These are phyloP conservation scores for Odontamblyopus rebecca DNA, from an alignment of 2,797 vertebrate species.

Conservation along the genomic window DNA sequence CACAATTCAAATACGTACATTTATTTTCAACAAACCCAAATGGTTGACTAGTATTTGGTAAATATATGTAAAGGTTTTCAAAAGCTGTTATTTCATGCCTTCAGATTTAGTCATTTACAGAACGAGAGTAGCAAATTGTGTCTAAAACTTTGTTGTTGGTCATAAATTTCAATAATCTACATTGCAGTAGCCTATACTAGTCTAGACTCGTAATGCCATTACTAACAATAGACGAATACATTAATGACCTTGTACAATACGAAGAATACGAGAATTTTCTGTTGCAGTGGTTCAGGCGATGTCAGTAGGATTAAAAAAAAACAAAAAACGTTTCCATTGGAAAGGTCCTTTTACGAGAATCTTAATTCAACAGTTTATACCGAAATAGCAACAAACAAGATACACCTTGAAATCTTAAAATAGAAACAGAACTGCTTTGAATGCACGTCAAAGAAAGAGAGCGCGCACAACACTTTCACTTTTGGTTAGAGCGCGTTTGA, in stretches of 20 bases:
- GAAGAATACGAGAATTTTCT: no score
- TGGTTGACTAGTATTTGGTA: background rate
- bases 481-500: slow-evolving; percentile 26
- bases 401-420: background rate
- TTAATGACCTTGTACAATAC: background rate
- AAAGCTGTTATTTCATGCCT: background rate
- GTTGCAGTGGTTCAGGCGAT: no score
- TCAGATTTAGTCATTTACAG: background rate
- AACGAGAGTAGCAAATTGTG: background rate
- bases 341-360: no score
- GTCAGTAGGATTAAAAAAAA: background rate
- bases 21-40: background rate
- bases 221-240: background rate
- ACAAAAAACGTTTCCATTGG: background rate
- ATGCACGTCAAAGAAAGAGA: background rate
- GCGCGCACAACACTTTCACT: slow-evolving; percentile 52
- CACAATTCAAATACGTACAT: background rate
- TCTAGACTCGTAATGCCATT: no score
- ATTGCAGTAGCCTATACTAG: no score
- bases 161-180: no score
- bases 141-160: background rate
- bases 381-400: background rate
- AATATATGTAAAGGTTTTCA: background rate
- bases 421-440: background rate
- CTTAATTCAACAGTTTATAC: background rate